Evolutionary conservation across 2,888 invertebrate genomes (phyloP).

Genomic region (Rhyacophila evoluta): DNA sequence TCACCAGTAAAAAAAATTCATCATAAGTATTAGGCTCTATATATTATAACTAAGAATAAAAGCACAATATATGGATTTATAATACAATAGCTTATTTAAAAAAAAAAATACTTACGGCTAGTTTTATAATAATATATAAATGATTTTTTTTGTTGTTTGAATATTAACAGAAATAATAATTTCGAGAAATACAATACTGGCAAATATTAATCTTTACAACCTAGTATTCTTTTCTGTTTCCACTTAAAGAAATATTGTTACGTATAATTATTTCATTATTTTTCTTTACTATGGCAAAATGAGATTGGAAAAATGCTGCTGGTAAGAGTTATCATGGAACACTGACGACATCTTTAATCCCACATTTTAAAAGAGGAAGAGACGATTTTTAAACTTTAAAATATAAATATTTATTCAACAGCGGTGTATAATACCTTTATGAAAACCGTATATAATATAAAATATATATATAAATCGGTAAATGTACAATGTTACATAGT

Average conservation of each 20-base stretch:
- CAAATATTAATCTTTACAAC: conserved; percentile 31
- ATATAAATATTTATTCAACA: too few species aligned
- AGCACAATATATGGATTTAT: conserved; percentile 42
- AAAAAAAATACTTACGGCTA: conserved; percentile 31
- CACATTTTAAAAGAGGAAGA: not conserved
- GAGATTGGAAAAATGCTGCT: conserved; percentile 37
- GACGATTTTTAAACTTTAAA: too few species aligned
- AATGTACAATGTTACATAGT: conserved; percentile 10
- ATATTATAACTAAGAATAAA: conserved; percentile 10
- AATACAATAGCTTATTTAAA: conserved; percentile 45
- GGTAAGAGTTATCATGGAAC: too few species aligned
- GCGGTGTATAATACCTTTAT: not conserved
- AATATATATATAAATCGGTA: not conserved
- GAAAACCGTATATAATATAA: not conserved
- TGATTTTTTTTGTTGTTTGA: not conserved
- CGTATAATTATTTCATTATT: not conserved
- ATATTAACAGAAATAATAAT: conserved; percentile 31
- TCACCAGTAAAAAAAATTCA: not conserved
- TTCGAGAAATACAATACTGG: conserved; percentile 35
- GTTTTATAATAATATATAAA: conserved; percentile 17
- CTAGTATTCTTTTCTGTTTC: conserved; percentile 25
- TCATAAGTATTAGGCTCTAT: conserved; percentile 28
- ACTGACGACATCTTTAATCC: not conserved
- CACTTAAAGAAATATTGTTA: not conserved
- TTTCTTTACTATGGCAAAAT: conserved; percentile 45